Base-by-base conservation (phyloP, 2,797 vertebrate species). In the Etheostoma nigrum region DNA sequence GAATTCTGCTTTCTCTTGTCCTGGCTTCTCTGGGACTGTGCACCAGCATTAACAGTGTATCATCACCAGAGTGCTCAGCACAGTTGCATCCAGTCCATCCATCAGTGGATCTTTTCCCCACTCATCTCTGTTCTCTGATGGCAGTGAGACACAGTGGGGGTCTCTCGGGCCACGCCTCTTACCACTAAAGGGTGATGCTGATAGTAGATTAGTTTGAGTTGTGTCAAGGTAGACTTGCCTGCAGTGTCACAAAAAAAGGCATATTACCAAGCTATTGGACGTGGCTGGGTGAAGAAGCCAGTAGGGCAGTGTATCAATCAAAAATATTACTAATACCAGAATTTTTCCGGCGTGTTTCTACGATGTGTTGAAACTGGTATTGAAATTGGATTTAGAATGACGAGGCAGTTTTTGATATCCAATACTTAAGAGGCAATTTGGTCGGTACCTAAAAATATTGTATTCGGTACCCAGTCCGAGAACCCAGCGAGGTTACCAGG, bases 1-100 rank as follows among this genome's bases (percentile, higher is more conserved):
- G 52, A 77, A 72, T 72, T 53, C 61, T 52, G 51, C 54, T 79
- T 36, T 52, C 14, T 74, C 72, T 27, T 63, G 72, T 23, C 23
- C 49, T 55, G 65, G 45, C 65, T 48, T 65, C n/a, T 23, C 49
- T 83, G 76, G 23, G 36, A 47, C 61, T 69, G 61, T 65, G 84
- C 74, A 71, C 81, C 78, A 82, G 53, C 65, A 78, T 84, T 81
- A 87, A 74, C 74, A 67, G 36, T 52, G 78, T 83, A 81, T 85
- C 52, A 67, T 78, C 78, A 82, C 60, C 68, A 72, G 49, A 14
- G 11, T 52, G 58, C 76, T 80, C 72, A 68, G 64, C 63, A 76
- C 47, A 74, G 76, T 75, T 66, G 25, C 52, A 61, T 81, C 51
- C 33, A 25, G 10, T 36, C 58, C 55, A 67, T 33, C 78, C 48